A percentile compares a stretch with the other conserved stretches of the same genome.
phyloP scores from a whole-genome alignment of 2,888 invertebrate species.

The Patella pellucida region DNA sequence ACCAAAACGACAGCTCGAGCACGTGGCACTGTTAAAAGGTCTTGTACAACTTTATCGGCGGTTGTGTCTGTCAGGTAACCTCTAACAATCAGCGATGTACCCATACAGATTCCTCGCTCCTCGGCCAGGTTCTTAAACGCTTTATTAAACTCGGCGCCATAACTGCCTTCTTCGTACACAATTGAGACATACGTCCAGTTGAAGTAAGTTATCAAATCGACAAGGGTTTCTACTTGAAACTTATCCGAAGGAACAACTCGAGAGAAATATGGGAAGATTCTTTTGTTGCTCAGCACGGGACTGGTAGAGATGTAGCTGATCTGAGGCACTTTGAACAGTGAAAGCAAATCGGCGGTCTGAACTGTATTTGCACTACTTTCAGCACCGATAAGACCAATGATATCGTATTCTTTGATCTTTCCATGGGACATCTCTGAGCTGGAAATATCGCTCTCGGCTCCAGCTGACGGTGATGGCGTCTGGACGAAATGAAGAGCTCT shows the following conservation, averaged over 20 bases:
- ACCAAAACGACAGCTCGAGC: slow-evolving; percentile 33
- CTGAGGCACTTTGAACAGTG: slow-evolving; percentile 36
- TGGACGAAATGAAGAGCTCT: not conserved
- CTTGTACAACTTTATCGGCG: slow-evolving; percentile 23
- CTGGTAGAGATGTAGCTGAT: slow-evolving; percentile 41
- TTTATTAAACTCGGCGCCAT: slow-evolving; percentile 28
- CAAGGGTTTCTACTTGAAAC: slow-evolving; percentile 32
- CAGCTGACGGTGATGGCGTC: not conserved
- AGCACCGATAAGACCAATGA: slow-evolving; percentile 40
- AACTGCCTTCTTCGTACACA: slow-evolving; percentile 34
- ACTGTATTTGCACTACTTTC: slow-evolving; percentile 37
- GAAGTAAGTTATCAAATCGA: slow-evolving; percentile 31
- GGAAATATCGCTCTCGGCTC: not conserved
- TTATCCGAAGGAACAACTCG: slow-evolving; percentile 38
- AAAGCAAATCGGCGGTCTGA: slow-evolving; percentile 38
- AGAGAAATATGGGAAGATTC: slow-evolving; percentile 36
- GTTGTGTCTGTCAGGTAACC: slow-evolving; percentile 18
- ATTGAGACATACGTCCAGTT: slow-evolving; percentile 43
- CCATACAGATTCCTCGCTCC: slow-evolving; percentile 28
- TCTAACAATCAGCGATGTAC: slow-evolving; percentile 12
- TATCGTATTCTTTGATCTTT: slow-evolving; percentile 18
- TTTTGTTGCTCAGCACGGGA: slow-evolving; percentile 26
- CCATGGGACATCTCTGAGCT: not conserved
- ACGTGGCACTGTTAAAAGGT: not conserved
- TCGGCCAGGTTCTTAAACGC: slow-evolving; percentile 8